phyloP scores from a whole-genome alignment of 2,797 vertebrate genomes.

The Rhynchonycteris naso region DNA sequence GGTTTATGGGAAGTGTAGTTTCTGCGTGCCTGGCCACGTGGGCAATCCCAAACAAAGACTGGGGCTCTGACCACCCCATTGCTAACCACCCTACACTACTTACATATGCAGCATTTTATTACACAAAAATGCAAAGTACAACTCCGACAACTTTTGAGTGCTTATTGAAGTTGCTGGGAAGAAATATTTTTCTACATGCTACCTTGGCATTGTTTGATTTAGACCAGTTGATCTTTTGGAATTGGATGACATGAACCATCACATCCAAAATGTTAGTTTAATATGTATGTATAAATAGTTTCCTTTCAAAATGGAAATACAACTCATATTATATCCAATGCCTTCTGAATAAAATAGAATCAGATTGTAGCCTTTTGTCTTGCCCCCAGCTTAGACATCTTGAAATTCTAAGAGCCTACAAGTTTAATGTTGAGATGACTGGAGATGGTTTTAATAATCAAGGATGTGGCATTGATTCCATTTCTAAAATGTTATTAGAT shows the following conservation, averaged over 20 bases:
- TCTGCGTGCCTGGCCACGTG: too few species aligned
- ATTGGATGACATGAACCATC: slow-evolving; percentile 1
- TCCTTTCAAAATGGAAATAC: neutral
- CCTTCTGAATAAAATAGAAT: slow-evolving; percentile 45
- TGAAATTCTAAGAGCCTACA: neutral
- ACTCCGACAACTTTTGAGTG: neutral
- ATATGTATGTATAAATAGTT: slow-evolving; percentile 30
- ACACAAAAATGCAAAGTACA: neutral
- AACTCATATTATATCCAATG: neutral
- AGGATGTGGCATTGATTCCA: neutral
- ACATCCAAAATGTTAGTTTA: neutral
- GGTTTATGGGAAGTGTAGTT: too few species aligned
- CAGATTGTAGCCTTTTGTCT: neutral
- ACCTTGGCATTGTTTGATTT: slow-evolving; percentile 51
- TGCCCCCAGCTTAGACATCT: neutral
- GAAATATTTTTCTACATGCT: slow-evolving; percentile 2
- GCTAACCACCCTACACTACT: too few species aligned
- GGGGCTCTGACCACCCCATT: too few species aligned
- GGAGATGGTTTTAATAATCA: neutral
- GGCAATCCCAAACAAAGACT: too few species aligned
- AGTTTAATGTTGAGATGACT: neutral
- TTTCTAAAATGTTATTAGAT: neutral
- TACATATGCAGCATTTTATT: neutral
- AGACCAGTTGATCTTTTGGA: slow-evolving; percentile 45
- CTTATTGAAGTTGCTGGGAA: slow-evolving; percentile 13